Percentiles rank a stretch among this genome's conserved stretches.
Conservation (phyloP, 1,140 invertebrate genomes). For the Himalopsyche phryganea region DNA sequence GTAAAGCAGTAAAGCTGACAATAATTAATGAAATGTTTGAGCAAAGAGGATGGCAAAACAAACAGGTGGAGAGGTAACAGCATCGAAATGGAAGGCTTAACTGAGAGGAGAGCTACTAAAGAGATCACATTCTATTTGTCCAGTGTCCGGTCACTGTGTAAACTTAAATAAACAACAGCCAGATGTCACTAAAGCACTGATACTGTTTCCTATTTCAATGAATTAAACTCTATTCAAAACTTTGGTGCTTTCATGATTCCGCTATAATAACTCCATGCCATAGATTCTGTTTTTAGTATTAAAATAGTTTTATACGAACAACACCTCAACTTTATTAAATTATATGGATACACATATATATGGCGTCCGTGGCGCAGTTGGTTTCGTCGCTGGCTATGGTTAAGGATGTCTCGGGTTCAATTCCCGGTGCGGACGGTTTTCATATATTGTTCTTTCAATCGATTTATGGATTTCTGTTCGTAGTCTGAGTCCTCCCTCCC, state of each 20-base stretch:
- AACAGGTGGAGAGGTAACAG: conserved; percentile 1
- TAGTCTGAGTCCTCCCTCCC: too few species aligned
- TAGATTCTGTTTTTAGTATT: too few species aligned
- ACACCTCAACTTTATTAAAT: too few species aligned
- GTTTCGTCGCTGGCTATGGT: too few species aligned
- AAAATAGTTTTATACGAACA: too few species aligned
- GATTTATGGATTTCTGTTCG: too few species aligned
- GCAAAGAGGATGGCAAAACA: conserved; percentile 9
- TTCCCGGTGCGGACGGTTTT: too few species aligned
- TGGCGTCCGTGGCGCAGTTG: too few species aligned
- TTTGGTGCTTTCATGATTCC: not conserved
- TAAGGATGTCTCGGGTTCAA: too few species aligned
- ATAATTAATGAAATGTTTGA: conserved; percentile 21
- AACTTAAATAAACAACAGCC: conserved; percentile 2
- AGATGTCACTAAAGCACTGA: conserved; percentile 4
- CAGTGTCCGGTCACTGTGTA: conserved; percentile 9
- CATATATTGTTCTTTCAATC: too few species aligned
- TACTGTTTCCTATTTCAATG: not conserved
- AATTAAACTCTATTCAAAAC: not conserved
- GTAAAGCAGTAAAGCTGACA: conserved; percentile 5
- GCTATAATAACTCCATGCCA: not conserved
- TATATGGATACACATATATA: too few species aligned
- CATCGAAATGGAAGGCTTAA: not conserved
- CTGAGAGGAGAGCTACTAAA: not conserved
- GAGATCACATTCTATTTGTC: not conserved